These are phyloP conservation scores for Siniperca scherzeri DNA, from an alignment of 2,797 vertebrate species.

Conservation along the genomic window DNA sequence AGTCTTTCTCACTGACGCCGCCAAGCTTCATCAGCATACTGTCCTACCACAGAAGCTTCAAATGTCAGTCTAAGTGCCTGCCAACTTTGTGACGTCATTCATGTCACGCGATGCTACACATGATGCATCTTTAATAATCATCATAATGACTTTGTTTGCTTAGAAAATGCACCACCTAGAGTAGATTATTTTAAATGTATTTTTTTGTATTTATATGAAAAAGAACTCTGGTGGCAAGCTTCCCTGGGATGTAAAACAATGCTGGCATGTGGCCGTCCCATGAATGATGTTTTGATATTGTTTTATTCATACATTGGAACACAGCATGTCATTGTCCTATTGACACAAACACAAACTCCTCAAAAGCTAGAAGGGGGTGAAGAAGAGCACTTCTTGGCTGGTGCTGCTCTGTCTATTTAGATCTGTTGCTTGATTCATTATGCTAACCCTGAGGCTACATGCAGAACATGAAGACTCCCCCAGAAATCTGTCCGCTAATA, in stretches of 20 bases:
- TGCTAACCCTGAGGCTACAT: slow-evolving; percentile 20
- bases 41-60: slow-evolving; percentile 8
- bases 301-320: slow-evolving; percentile 15
- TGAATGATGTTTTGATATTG: slow-evolving; percentile 17
- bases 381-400: slow-evolving; percentile 51
- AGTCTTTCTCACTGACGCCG: slow-evolving; percentile 13
- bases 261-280: not conserved
- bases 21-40: slow-evolving; percentile 8
- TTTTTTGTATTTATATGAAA: not conserved
- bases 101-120: not conserved
- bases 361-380: slow-evolving; percentile 19
- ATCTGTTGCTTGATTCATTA: slow-evolving; percentile 54
- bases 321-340: slow-evolving; percentile 32
- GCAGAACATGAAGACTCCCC: slow-evolving; percentile 15
- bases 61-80: not conserved
- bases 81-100: not conserved
- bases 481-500: not conserved
- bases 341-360: slow-evolving; percentile 31
- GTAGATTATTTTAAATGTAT: not conserved
- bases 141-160: not conserved
- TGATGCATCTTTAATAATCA: not conserved
- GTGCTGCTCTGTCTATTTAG: slow-evolving; percentile 29
- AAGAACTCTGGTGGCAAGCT: not conserved
- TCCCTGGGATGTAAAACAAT: not conserved
- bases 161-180: not conserved